phyloP scores from a whole-genome alignment of 2,113 vertebrate species.

The Phrynosoma platyrhinos region DNA sequence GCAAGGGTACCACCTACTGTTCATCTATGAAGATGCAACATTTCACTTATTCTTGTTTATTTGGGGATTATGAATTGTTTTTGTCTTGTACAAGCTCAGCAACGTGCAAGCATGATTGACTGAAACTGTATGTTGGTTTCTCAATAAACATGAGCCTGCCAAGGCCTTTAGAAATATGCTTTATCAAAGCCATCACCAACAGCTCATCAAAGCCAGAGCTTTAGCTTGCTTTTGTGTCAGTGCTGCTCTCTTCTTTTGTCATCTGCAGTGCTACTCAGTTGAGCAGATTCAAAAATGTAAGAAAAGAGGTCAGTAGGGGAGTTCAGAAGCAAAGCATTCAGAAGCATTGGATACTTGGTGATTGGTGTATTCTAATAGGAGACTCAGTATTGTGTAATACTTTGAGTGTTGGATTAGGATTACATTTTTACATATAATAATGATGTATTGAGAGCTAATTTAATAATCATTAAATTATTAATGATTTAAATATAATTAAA shows the following conservation, averaged over 20 bases:
- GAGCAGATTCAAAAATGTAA: not conserved
- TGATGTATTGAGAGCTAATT: too few species aligned
- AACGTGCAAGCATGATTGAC: not conserved
- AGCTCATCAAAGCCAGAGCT: not conserved
- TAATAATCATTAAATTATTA: too few species aligned
- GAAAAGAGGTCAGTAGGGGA: not conserved
- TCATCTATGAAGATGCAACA: not conserved
- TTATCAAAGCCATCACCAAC: not conserved
- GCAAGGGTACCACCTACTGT: slow-evolving; percentile 1
- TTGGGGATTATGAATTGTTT: not conserved
- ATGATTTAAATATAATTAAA: too few species aligned
- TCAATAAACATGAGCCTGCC: not conserved
- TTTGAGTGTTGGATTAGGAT: too few species aligned
- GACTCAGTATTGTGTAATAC: too few species aligned
- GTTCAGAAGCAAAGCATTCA: too few species aligned
- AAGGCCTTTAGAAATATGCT: not conserved
- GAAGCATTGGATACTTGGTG: too few species aligned
- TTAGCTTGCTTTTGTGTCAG: not conserved
- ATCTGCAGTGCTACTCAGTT: not conserved
- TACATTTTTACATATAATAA: too few species aligned
- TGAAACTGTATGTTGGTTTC: not conserved
- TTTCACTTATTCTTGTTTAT: not conserved
- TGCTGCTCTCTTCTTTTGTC: not conserved
- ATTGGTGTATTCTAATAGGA: too few species aligned
- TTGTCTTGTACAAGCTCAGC: not conserved